Conservation (phyloP, 2,888 invertebrate genomes). For the Autographa pulchrina region DNA sequence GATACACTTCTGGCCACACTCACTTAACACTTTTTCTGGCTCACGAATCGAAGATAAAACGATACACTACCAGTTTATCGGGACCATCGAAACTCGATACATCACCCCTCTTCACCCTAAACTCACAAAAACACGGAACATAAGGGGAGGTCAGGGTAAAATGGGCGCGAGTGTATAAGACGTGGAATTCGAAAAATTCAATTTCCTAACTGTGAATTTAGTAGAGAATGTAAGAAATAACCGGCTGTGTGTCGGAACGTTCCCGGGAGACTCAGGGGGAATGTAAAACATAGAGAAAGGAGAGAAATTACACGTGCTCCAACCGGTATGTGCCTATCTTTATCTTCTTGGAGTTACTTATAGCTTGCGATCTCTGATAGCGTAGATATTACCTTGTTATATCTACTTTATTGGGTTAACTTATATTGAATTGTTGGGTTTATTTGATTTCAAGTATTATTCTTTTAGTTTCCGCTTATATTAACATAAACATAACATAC, state of each 20-base stretch:
- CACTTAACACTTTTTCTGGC: conserved; percentile 55
- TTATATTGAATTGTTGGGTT: not conserved
- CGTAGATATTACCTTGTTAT: conserved; percentile 3
- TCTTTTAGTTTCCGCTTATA: not conserved
- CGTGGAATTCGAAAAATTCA: conserved; percentile 86
- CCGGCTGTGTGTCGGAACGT: conserved; percentile 74
- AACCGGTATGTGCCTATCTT: conserved; percentile 61
- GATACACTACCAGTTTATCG: conserved; percentile 59
- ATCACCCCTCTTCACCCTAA: conserved; percentile 56
- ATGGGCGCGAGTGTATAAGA: conserved; percentile 67
- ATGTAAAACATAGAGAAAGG: conserved; percentile 79
- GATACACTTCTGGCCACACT: conserved; percentile 34
- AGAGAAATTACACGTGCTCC: conserved; percentile 73
- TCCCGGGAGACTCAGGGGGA: conserved; percentile 73
- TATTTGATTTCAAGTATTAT: not conserved
- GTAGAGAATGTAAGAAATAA: conserved; percentile 83
- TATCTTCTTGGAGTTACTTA: conserved; percentile 50
- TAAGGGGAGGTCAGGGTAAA: conserved; percentile 64
- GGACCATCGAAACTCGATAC: conserved; percentile 64
- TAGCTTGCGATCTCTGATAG: conserved; percentile 17
- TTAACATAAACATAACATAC: no score
- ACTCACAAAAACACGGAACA: conserved; percentile 32
- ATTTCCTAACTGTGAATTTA: conserved; percentile 86
- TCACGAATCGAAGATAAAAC: conserved; percentile 72
- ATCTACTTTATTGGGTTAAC: conserved; percentile 5